A percentile compares a stretch with the other conserved stretches of the same genome.
These are phyloP conservation scores for Vireo griseus DNA, from an alignment of 2,797 vertebrate species.

Conservation along the genomic window DNA sequence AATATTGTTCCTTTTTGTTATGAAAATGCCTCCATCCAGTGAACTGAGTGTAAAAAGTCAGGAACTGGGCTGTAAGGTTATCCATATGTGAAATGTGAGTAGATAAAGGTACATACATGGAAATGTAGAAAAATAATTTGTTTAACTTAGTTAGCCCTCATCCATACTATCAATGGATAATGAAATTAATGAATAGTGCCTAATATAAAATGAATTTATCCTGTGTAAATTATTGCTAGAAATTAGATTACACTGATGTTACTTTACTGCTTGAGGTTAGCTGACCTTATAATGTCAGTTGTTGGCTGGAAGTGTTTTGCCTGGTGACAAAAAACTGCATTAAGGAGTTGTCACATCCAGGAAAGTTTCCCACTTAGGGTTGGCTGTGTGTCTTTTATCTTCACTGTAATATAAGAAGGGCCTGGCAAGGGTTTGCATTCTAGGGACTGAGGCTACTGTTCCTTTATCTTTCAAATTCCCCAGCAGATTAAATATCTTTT, in stretches of 20 bases:
- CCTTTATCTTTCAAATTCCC: neutral
- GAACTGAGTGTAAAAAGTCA: neutral
- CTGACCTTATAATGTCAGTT: neutral
- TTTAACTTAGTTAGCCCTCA: neutral
- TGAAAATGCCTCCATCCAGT: neutral
- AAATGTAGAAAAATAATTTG: neutral
- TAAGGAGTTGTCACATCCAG: neutral
- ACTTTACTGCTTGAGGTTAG: neutral
- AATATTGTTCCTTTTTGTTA: neutral
- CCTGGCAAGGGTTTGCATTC: neutral
- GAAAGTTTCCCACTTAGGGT: neutral
- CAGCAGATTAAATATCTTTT: neutral
- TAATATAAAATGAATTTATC: neutral
- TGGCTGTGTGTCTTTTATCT: neutral
- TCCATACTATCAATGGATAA: neutral
- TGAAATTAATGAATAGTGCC: neutral
- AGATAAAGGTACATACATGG: neutral
- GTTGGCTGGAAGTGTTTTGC: neutral
- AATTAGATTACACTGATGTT: neutral
- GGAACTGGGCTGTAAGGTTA: neutral
- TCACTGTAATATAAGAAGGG: neutral
- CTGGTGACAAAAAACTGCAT: neutral
- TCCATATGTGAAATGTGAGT: rapidly evolving
- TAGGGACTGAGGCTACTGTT: neutral
- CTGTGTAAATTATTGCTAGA: neutral